Conservation (phyloP, 2,797 vertebrate species). For the Poeciliopsis presidionis region DNA sequence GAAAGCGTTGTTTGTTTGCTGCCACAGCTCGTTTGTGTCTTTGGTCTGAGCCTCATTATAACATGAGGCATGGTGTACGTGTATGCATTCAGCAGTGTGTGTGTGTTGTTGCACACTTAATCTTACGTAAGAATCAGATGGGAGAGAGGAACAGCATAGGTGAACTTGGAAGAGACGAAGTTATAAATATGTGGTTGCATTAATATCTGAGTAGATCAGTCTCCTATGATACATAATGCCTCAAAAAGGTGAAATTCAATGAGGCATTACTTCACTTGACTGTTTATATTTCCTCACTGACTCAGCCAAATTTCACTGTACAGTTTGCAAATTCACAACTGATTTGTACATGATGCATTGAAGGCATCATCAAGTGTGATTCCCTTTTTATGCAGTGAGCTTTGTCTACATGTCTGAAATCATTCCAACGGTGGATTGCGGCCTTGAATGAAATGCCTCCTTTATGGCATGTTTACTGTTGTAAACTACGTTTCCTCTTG, state of each 20-base stretch:
- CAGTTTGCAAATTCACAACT: conserved; percentile 42
- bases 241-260: conserved; percentile 8
- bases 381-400: conserved; percentile 37
- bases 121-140: conserved; percentile 66
- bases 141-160: conserved; percentile 35
- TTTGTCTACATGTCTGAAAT: conserved; percentile 54
- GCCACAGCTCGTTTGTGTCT: conserved; percentile 68
- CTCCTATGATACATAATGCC: background rate
- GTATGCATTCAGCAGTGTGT: conserved; percentile 17
- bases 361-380: conserved; percentile 47
- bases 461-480: conserved; percentile 42
- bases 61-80: conserved; percentile 30
- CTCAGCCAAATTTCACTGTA: conserved; percentile 1
- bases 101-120: conserved; percentile 18
- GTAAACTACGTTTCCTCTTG: conserved; percentile 31
- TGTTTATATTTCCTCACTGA: conserved; percentile 18
- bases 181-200: conserved; percentile 11
- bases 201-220: conserved; percentile 29
- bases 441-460: conserved; percentile 38
- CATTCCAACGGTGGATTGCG: conserved; percentile 28
- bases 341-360: conserved; percentile 35
- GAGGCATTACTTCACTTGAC: conserved; percentile 5
- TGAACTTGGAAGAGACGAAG: conserved; percentile 23
- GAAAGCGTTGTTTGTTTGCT: conserved; percentile 69
- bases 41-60: conserved; percentile 60